Percentiles rank a stretch among this genome's conserved stretches.
These are phyloP conservation scores for Crenichthys baileyi DNA, from an alignment of 2,797 vertebrate species.

Conservation along the genomic window DNA sequence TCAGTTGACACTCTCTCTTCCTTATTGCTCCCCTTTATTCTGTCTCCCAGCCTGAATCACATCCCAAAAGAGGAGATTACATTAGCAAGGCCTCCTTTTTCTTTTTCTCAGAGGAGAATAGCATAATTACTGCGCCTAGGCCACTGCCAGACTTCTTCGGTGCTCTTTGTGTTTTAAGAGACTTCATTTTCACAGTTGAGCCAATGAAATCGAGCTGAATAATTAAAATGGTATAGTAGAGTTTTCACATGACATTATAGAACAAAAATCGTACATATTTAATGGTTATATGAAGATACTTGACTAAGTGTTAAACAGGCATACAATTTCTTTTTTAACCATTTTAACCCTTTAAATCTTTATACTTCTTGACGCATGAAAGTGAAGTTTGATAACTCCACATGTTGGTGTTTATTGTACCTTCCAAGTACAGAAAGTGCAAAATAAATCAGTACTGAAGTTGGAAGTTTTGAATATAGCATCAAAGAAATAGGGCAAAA, in stretches of 20 bases:
- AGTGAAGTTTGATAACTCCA: not conserved
- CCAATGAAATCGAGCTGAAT: conserved; percentile 30
- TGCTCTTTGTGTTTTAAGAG: conserved; percentile 54
- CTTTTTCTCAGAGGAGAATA: conserved; percentile 54
- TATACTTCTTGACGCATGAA: not conserved
- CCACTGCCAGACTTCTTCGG: conserved; percentile 37
- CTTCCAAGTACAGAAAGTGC: conserved; percentile 2
- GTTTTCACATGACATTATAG: conserved; percentile 22
- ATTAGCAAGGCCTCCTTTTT: conserved; percentile 64
- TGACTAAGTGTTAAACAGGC: not conserved
- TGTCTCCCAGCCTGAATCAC: conserved; percentile 25
- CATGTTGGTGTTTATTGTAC: conserved; percentile 14
- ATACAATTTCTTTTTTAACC: not conserved
- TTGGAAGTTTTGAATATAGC: conserved; percentile 28
- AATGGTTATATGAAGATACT: conserved; percentile 1
- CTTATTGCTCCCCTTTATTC: conserved; percentile 45
- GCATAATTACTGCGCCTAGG: conserved; percentile 66
- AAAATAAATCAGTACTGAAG: conserved; percentile 16
- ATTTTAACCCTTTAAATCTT: not conserved
- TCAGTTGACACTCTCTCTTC: conserved; percentile 25
- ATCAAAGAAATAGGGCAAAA: conserved; percentile 23
- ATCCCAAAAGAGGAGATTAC: conserved; percentile 57
- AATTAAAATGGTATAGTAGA: conserved; percentile 36
- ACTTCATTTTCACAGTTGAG: conserved; percentile 50
- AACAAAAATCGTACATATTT: conserved; percentile 16